These are phyloP conservation scores for Tanytarsus gracilentus DNA, from an alignment of 2,888 invertebrate species.

Conservation along the genomic window DNA sequence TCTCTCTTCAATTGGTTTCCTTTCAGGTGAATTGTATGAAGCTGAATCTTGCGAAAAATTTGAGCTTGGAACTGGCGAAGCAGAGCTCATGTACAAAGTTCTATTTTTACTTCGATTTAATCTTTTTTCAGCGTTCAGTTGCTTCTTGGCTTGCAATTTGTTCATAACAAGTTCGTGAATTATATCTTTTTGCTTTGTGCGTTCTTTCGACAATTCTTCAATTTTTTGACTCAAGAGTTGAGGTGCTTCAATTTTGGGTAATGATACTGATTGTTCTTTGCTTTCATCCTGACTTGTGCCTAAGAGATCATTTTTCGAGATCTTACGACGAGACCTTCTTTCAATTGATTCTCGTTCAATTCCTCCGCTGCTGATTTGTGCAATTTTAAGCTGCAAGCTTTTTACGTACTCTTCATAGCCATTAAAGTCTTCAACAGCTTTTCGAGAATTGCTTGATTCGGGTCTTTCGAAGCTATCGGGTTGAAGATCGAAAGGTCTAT, in stretches of 20 bases:
- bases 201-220: conserved; percentile 68
- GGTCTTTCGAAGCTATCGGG: conserved; percentile 31
- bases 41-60: neutral
- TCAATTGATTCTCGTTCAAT: conserved; percentile 62
- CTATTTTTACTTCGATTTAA: conserved; percentile 52
- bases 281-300: neutral
- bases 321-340: conserved; percentile 46
- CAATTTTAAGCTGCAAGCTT: conserved; percentile 55
- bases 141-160: conserved; percentile 60
- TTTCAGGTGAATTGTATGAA: neutral
- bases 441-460: too few species aligned
- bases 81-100: conserved; percentile 36
- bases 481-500: conserved; percentile 31
- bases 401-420: conserved; percentile 55
- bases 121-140: conserved; percentile 52
- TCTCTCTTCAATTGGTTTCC: too few species aligned
- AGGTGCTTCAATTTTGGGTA: conserved; percentile 41
- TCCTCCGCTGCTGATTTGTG: conserved; percentile 58
- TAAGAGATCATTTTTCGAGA: conserved; percentile 42
- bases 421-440: conserved; percentile 41
- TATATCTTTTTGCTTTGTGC: conserved; percentile 73
- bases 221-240: conserved; percentile 57
- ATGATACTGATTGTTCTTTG: conserved; percentile 30
- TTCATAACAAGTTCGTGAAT: conserved; percentile 77
- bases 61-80: neutral